Percentiles rank a stretch among this genome's conserved stretches.
Evolutionary conservation across 2,797 vertebrate species (phyloP).

Genomic region (Diceros bicornis): DNA sequence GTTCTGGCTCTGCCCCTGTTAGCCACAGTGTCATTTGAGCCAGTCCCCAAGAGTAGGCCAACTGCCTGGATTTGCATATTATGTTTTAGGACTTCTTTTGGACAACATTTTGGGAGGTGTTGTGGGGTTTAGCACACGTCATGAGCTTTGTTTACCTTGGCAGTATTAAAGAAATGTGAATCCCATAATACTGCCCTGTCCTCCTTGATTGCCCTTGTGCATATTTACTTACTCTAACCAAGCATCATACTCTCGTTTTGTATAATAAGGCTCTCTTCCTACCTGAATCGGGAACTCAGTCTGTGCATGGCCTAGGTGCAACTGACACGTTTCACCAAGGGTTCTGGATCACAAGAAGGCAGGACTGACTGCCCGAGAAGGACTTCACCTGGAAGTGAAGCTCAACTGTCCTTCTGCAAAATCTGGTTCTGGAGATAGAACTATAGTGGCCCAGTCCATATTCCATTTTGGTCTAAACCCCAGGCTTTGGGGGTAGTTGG

Average conservation of each 20-base stretch:
- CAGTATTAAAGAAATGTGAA: neutral
- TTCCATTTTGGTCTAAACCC: neutral
- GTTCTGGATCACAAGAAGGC: neutral
- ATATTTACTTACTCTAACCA: neutral
- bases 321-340: accelerated
- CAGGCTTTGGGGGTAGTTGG: neutral
- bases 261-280: neutral
- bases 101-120: neutral
- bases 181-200: accelerated
- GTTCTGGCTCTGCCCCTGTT: neutral
- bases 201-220: accelerated
- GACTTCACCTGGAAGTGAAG: too few relatives aligned
- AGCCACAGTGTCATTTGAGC: neutral
- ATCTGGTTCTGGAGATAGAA: neutral
- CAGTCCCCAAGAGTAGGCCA: neutral
- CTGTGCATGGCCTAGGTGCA: neutral
- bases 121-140: neutral
- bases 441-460: neutral
- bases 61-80: neutral
- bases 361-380: neutral
- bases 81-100: neutral
- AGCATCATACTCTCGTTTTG: accelerated
- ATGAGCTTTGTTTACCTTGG: neutral
- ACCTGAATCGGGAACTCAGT: neutral
- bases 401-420: neutral